Evolutionary conservation across 1,140 invertebrate species (phyloP), one percentile per base, ranked within the genome.

Genomic region (Tetramorium simillimum): DNA sequence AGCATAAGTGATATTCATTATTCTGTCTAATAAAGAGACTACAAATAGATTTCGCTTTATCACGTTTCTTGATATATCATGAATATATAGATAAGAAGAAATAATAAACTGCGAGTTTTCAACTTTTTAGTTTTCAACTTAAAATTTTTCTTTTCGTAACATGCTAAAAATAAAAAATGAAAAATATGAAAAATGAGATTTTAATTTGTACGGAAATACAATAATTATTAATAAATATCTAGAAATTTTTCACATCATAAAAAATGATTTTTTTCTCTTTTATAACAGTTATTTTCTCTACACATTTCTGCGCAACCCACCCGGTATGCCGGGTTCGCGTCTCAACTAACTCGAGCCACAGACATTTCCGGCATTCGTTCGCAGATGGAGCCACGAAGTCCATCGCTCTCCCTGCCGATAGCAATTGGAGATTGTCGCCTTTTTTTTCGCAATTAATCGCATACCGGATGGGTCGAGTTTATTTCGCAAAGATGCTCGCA

Each of bases 331-430:
- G 62, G 93, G 93, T 94, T 94, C 75, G 84, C 49, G 84, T 94
- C 92, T 82, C 14, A 37, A 53, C 92, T 93, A 91, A 60, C 10
- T 69, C 67, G n/a, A 0, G 10, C 51, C 2, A 3, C 9, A 81
- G 70, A 2, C n/a, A 87, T 77, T 90, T 94, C 91, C 43, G 18
- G 2, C 4, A 5, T 33, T 2, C 0, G 0, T 6, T 21, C 62
- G n/a, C 14, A 93, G 94, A 92, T 94, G 94, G 92, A 92, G 92
- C 81, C 65, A 93, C 88, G 10, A 63, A 65, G 65, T 75, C 69
- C 12, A 4, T 49, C 14, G 7, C 21, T 21, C 12, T 46, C 82
- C 82, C 76, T 69, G 67, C 78, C 3, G 76, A 88, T 53, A 86
- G 76, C 49, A 90, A 88, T 90, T 76, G 12, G 7, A 51, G 60